These are phyloP conservation scores for Ophioninae sp. DNA, from an alignment of 2,888 invertebrate species.

Conservation along the genomic window DNA sequence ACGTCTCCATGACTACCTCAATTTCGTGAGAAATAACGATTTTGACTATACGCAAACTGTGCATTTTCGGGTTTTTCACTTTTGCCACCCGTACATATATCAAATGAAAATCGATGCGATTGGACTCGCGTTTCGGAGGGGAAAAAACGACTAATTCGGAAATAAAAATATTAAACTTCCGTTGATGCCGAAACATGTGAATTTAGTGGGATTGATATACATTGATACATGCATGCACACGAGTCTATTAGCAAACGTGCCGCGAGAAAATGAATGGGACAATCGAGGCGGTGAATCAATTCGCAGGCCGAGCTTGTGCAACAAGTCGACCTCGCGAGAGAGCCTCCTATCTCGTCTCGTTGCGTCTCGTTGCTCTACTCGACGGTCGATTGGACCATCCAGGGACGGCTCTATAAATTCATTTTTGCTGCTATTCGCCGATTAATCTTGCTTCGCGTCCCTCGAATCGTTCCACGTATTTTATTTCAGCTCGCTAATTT, in stretches of 20 bases:
- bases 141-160: conserved; percentile 33
- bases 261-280: conserved; percentile 54
- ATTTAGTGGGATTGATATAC: background rate
- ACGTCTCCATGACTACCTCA: too few relatives aligned
- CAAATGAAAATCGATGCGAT: conserved; percentile 9
- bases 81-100: conserved; percentile 10
- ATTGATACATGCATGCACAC: background rate
- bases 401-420: conserved; percentile 57
- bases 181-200: conserved; percentile 2
- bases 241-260: conserved; percentile 16
- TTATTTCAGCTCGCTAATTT: background rate
- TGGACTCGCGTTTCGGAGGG: background rate
- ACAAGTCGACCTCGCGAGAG: conserved; percentile 60
- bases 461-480: background rate
- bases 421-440: conserved; percentile 61
- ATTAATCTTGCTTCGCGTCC: conserved; percentile 46
- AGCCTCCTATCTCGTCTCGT: conserved; percentile 38
- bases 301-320: conserved; percentile 56
- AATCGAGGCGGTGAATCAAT: conserved; percentile 66
- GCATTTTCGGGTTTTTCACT: conserved; percentile 10
- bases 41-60: too few relatives aligned
- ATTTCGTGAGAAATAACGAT: too few relatives aligned
- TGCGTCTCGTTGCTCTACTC: conserved; percentile 52
- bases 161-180: conserved; percentile 37
- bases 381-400: conserved; percentile 49